Evolutionary conservation across 2,113 vertebrate species (phyloP).

Genomic region (Scolopax mira): DNA sequence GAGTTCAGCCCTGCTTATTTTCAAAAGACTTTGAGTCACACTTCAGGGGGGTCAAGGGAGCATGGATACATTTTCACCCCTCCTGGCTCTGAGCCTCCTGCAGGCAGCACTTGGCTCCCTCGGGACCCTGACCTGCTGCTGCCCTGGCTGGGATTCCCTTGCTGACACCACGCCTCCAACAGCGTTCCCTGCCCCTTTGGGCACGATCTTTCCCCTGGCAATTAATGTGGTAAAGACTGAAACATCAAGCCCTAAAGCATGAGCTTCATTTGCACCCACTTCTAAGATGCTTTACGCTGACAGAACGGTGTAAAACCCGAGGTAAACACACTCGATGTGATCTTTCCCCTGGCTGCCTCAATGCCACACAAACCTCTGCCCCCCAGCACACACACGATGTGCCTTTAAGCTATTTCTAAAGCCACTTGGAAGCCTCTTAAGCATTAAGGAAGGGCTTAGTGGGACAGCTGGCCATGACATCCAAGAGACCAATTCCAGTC

Average conservation of each 20-base stretch:
- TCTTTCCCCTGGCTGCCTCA: not conserved
- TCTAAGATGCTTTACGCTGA: not conserved
- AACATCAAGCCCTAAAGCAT: not conserved
- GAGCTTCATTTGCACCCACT: not conserved
- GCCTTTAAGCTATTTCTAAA: not conserved
- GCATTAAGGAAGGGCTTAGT: not conserved
- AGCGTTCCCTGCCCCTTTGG: not conserved
- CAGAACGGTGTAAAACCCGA: not conserved
- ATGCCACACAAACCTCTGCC: fast-evolving
- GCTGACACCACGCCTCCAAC: fast-evolving
- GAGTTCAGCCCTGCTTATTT: not conserved
- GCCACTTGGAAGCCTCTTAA: not conserved
- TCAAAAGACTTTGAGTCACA: not conserved
- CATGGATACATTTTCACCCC: not conserved
- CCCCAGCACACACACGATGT: fast-evolving
- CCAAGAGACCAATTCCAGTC: not conserved
- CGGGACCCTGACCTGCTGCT: fast-evolving
- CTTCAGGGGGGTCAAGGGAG: not conserved
- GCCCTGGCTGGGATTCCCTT: not conserved
- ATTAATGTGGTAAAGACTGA: fast-evolving
- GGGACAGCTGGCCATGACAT: not conserved
- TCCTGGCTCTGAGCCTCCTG: not conserved
- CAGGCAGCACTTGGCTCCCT: not conserved
- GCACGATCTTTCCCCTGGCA: not conserved
- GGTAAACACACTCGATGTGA: not conserved